Base-by-base conservation (phyloP, 2,797 vertebrate species). In the Falco naumanni region DNA sequence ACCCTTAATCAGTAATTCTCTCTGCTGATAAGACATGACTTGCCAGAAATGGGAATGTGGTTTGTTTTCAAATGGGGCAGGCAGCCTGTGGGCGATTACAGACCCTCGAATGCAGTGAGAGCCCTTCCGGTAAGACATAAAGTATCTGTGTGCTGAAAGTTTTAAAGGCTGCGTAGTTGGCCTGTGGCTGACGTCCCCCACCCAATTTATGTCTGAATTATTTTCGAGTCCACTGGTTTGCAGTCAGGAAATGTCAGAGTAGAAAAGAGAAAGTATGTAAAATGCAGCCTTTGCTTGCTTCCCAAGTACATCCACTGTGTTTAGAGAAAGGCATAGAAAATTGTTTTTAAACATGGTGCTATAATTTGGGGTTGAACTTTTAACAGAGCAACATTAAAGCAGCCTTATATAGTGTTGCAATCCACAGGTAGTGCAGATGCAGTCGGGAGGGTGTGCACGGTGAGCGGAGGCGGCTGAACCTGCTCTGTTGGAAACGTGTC, bases 231-330 rank as follows among this genome's bases (percentile, higher is more conserved):
- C 0, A 0, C 87, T 78, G 76, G n/a, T 75, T 95, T 69, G 63
- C 50, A 95, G 81, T 81, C 80, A 84, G 77, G 86, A 89, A 86
- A 47, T 45, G 19, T 10, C 16, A 1, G 65, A 75, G 59, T 28
- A 75, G 63, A 47, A 76, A 84, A 79, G 34, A 20, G 54, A 48
- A 81, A 71, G 41, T 3, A 1, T 31, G 33, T 69, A 57, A 91
- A 95, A 94, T 63, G 51, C 77, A 76, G 51, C 53, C 69, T 90
- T 92, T 43, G 5, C 47, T 71, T 69, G 74, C 65, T 78, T 29
- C 66, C 57, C 20, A 43, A 19, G 59, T 25, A 29, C 45, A 22
- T 59, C 9, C 3, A 0, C 53, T 71, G 31, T 12, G 20, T 84
- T 92, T 53, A 79, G 61, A 50, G n/a, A 81, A 81, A 77, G 63